Conservation (phyloP, 2,113 vertebrate genomes). For the Clarias batrachus region DNA sequence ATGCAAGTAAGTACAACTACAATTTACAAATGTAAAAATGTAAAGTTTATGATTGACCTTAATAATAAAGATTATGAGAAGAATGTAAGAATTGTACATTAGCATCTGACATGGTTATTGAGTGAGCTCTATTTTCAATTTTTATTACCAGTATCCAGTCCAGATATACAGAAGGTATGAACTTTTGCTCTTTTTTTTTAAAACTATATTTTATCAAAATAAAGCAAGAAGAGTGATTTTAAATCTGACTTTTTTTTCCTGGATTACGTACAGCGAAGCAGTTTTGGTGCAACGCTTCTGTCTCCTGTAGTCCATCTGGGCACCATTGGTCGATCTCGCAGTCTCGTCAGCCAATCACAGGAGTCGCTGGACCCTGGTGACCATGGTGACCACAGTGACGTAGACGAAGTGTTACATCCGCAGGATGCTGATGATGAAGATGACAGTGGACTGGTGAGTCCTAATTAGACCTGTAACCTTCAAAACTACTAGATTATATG, state of each 20-base stretch:
- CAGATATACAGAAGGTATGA: constrained; percentile 86
- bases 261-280: constrained; percentile 65
- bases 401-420: constrained; percentile 73
- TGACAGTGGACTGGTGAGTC: constrained; percentile 75
- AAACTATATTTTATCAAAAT: too few species aligned
- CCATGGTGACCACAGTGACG: constrained; percentile 75
- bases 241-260: not conserved
- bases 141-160: constrained; percentile 72
- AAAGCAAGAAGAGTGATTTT: not conserved
- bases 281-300: constrained; percentile 72
- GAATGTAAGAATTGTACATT: not conserved
- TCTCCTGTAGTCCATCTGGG: constrained; percentile 77
- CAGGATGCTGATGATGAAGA: constrained; percentile 84
- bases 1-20: constrained; percentile 76
- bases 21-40: not conserved
- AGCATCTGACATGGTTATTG: not conserved
- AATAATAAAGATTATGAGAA: not conserved
- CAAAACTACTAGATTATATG: not conserved
- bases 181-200: not conserved
- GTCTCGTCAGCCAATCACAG: constrained; percentile 75
- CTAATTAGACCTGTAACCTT: not conserved
- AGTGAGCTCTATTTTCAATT: not conserved
- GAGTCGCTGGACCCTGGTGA: constrained; percentile 75
- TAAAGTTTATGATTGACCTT: not conserved
- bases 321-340: constrained; percentile 75